A percentile compares a stretch with the other conserved stretches of the same genome.
Evolutionary conservation across 2,888 invertebrate genomes (phyloP).

Genomic region (Philaethria dido): DNA sequence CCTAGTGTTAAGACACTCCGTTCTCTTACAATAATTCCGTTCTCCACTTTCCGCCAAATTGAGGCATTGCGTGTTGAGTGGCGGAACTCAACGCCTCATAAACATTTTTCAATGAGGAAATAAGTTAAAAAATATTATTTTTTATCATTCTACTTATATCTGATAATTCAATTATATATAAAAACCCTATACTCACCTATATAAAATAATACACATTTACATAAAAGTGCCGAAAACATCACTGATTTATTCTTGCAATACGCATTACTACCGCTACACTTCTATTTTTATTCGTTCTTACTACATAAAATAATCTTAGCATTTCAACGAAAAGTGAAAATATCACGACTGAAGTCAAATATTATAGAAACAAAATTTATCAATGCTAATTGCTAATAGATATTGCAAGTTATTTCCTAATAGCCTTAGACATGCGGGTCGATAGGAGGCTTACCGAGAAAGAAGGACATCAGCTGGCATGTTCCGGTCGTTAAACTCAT

Average conservation of each 20-base stretch:
- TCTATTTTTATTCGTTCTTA: background rate
- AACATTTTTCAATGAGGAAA: too few relatives aligned
- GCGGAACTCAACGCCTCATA: too few relatives aligned
- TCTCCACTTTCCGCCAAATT: too few relatives aligned
- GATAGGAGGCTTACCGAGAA: constrained; percentile 38
- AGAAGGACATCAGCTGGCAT: constrained; percentile 39
- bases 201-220: constrained; percentile 15
- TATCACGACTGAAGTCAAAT: background rate
- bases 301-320: background rate
- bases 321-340: constrained; percentile 21
- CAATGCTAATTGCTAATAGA: constrained; percentile 21
- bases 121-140: too few relatives aligned
- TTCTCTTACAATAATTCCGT: too few relatives aligned
- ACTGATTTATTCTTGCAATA: background rate
- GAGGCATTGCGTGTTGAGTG: too few relatives aligned
- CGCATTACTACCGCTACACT: background rate
- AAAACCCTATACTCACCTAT: constrained; percentile 1
- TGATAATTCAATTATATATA: too few relatives aligned
- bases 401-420: constrained; percentile 11
- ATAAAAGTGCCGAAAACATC: constrained; percentile 4
- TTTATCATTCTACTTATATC: too few relatives aligned
- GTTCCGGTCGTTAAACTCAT: constrained; percentile 23
- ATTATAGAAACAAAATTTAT: constrained; percentile 23
- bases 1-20: too few relatives aligned
- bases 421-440: constrained; percentile 16